Evolutionary conservation across 2,113 vertebrate species (phyloP), one percentile per base, ranked within the genome.

Genomic region (Nothobranchius kuhntae): DNA sequence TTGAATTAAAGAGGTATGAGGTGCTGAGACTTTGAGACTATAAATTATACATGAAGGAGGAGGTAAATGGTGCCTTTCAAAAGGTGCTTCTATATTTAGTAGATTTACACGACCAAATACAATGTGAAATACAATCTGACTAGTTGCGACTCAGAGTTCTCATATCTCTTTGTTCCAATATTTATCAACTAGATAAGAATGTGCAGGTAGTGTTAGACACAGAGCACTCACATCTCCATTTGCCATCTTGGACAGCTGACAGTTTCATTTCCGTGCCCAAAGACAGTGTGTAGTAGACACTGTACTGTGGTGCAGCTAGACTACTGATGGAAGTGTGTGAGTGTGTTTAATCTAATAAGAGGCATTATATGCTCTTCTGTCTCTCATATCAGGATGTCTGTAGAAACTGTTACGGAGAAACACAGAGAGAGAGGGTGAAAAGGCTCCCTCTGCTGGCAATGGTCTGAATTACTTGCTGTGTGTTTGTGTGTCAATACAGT

Each of bases 231-330:
- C 58, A 66, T 68, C 74, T 65, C 51, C 30, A 26, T 67, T 36
- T 62, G 24, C 57, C 45, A 55, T 86, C 75, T 59, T 47, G 45
- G 17, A 68, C 44, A 51, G 47, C 6, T 71, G 74, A 75, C 77
- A 61, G 82, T 85, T 88, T 83, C 55, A 88, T 90, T 81, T 88
- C 89, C 75, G 61, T 68, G 71, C 60, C 59, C 47, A 64, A 42
- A 46, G 55, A n/a, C 64, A 65, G 46, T 30, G 65, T 68, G 63
- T 59, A 38, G 50, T 63, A 63, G 68, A 78, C 73, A 77, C 65
- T 47, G 2, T 26, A 52, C 53, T 74, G 65, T 13, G 46, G 60
- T 71, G 72, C 78, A 73, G 60, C 89, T 78, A 53, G 56, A 54
- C 21, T 55, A 58, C 38, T 75, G 67, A 81, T 83, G 68, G 53